Evolutionary conservation across 2,797 vertebrate genomes (phyloP).

Genomic region (Siniperca undulata): DNA sequence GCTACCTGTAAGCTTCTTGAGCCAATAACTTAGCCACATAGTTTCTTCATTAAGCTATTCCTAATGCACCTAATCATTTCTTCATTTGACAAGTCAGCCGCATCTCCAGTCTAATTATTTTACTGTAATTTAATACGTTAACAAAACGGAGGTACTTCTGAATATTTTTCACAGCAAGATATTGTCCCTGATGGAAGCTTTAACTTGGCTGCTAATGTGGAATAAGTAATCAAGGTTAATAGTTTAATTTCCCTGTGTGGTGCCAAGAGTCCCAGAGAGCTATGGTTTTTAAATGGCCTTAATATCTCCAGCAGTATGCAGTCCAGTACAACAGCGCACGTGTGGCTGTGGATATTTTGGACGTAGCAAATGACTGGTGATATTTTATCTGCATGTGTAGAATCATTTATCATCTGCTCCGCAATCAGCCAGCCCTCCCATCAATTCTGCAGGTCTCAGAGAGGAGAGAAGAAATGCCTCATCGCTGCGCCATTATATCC

Average conservation of each 20-base stretch:
- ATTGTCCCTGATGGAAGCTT: not conserved
- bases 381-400: conserved; percentile 68
- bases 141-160: not conserved
- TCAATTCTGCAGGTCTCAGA: conserved; percentile 62
- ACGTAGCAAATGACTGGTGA: conserved; percentile 41
- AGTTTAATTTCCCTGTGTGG: not conserved
- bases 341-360: conserved; percentile 40
- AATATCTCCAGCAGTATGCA: not conserved
- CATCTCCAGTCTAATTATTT: not conserved
- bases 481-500: conserved; percentile 14
- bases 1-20: not conserved
- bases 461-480: conserved; percentile 52
- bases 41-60: too few relatives aligned
- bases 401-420: conserved; percentile 74
- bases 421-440: conserved; percentile 61
- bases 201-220: conserved; percentile 3
- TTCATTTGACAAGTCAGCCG: not conserved
- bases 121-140: too few relatives aligned
- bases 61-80: too few relatives aligned
- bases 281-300: not conserved
- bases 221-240: conserved; percentile 13
- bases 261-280: not conserved
- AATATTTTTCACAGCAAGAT: conserved; percentile 7
- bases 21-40: not conserved
- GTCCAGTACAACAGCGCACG: not conserved